phyloP scores from a whole-genome alignment of 1,140 invertebrate genomes.

The Trichonephila clavipes region DNA sequence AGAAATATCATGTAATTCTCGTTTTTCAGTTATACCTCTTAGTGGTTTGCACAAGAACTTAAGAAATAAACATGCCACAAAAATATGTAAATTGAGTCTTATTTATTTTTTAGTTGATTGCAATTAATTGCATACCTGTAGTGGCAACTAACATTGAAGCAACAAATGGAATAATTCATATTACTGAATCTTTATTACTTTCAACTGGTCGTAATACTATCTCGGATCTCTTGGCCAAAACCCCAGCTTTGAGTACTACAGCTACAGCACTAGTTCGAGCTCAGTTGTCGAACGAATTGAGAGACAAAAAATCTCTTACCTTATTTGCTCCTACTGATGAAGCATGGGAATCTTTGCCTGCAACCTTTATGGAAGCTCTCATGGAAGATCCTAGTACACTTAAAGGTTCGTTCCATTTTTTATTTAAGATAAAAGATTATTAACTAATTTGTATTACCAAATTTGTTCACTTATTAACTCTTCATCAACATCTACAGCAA shows the following conservation, averaged over 20 bases:
- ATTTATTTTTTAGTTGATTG: conserved; percentile 16
- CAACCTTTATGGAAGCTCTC: conserved; percentile 16
- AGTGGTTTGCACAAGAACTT: too few relatives aligned
- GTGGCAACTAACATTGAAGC: conserved; percentile 51
- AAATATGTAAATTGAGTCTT: too few relatives aligned
- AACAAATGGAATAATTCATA: conserved; percentile 57
- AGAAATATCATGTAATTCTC: too few relatives aligned
- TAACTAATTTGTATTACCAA: too few relatives aligned
- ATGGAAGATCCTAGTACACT: conserved; percentile 43
- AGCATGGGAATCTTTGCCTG: conserved; percentile 40
- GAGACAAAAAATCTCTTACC: conserved; percentile 30
- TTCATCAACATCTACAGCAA: too few relatives aligned
- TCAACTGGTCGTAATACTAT: conserved; percentile 39
- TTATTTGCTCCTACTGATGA: conserved; percentile 56
- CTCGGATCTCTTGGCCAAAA: background rate
- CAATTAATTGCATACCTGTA: conserved; percentile 55
- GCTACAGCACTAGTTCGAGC: background rate
- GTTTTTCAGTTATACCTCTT: too few relatives aligned
- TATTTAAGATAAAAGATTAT: background rate
- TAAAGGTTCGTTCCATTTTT: conserved; percentile 33
- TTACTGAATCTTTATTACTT: conserved; percentile 53
- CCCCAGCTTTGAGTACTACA: conserved; percentile 3
- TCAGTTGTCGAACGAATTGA: conserved; percentile 46
- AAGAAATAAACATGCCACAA: too few relatives aligned
- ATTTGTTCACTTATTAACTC: too few relatives aligned